Percentiles rank a stretch among this genome's conserved stretches.
phyloP scores from a whole-genome alignment of 1,140 invertebrate genomes.

The Sipha flava region DNA sequence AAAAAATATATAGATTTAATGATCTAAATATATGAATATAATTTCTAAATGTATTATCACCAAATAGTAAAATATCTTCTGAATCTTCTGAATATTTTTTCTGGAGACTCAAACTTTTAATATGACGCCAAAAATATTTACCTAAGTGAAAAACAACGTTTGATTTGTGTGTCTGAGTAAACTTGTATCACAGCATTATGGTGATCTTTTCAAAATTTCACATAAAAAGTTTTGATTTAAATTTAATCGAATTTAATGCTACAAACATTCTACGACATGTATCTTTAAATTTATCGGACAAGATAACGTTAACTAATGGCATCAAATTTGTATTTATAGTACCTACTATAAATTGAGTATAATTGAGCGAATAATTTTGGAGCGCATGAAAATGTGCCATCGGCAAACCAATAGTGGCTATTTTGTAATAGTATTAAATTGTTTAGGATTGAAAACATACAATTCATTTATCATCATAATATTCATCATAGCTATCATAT shows the following conservation, averaged over 20 bases:
- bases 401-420: background rate
- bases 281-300: background rate
- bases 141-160: no score
- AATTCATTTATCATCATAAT: background rate
- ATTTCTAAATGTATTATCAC: background rate
- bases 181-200: no score
- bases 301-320: background rate
- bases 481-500: background rate
- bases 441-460: background rate
- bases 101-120: no score
- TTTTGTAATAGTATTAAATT: background rate
- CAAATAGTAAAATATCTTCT: background rate
- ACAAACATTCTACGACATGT: background rate
- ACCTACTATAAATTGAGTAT: background rate
- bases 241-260: background rate
- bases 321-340: background rate
- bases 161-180: no score
- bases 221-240: no score
- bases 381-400: background rate
- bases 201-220: no score
- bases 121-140: no score
- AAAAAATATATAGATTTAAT: background rate
- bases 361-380: background rate
- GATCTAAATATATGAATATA: background rate
- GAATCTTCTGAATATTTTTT: background rate